Conservation (phyloP, 2,797 vertebrate genomes). For the Dermochelys coriacea region DNA sequence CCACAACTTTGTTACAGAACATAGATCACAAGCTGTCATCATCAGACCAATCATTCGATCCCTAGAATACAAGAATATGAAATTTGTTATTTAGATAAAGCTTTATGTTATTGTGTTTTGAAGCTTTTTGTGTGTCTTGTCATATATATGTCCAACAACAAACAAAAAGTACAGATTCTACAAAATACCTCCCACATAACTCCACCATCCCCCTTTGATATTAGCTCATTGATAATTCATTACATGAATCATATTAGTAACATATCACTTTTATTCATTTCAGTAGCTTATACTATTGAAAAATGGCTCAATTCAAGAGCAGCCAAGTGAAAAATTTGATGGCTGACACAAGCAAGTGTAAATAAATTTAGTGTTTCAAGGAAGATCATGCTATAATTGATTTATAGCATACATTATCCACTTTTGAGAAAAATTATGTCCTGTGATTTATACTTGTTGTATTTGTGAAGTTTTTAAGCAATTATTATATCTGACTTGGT, state of each 20-base stretch:
- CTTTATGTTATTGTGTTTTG: neutral
- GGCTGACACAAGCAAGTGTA: neutral
- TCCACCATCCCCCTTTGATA: neutral
- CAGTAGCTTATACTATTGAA: neutral
- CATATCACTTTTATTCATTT: neutral
- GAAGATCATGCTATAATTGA: neutral
- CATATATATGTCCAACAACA: neutral
- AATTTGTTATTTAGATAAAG: neutral
- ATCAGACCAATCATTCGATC: conserved; percentile 97
- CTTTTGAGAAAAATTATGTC: neutral
- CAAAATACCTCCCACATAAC: neutral
- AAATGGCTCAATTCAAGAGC: neutral
- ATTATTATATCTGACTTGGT: neutral
- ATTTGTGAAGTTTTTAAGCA: neutral
- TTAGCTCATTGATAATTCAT: neutral
- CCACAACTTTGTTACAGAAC: conserved; percentile 98
- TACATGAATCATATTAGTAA: neutral
- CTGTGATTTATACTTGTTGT: neutral
- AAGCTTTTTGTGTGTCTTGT: neutral
- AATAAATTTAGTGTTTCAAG: neutral
- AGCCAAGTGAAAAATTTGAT: neutral
- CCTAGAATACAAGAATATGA: conserved; percentile 80
- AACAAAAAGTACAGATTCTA: neutral
- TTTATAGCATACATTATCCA: neutral
- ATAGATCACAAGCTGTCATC: conserved; percentile 99